phyloP scores from a whole-genome alignment of 2,797 vertebrate genomes.

The Enteromius mattozi region DNA sequence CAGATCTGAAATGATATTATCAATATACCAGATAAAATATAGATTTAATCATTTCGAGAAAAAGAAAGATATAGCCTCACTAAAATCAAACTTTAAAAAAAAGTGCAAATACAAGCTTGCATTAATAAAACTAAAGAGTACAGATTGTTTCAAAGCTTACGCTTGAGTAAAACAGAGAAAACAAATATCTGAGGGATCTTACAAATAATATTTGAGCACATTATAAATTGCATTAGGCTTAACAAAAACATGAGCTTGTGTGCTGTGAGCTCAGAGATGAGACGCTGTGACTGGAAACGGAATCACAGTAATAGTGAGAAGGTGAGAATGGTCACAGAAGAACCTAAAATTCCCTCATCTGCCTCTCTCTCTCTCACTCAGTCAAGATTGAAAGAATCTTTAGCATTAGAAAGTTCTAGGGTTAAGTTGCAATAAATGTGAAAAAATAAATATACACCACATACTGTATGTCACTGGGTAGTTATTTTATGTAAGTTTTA shows the following conservation, averaged over 20 bases:
- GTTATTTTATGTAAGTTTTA: not conserved
- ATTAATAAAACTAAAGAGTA: slow-evolving; percentile 14
- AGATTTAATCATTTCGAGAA: slow-evolving; percentile 7
- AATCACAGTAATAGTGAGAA: slow-evolving; percentile 46
- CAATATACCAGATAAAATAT: not conserved
- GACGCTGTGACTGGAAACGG: slow-evolving; percentile 58
- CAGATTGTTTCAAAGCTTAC: not conserved
- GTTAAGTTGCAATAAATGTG: not conserved
- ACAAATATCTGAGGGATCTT: slow-evolving; percentile 26
- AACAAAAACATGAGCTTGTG: slow-evolving; percentile 37
- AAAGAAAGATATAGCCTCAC: not conserved
- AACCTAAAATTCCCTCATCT: slow-evolving; percentile 8
- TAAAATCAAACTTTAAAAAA: not conserved
- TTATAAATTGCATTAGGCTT: slow-evolving; percentile 29
- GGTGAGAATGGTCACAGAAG: slow-evolving; percentile 43
- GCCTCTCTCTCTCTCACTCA: not conserved
- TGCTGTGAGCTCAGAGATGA: slow-evolving; percentile 18
- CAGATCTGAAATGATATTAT: not conserved
- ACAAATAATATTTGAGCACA: slow-evolving; percentile 28
- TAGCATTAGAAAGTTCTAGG: not conserved
- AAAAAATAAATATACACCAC: not conserved
- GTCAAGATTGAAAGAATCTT: not conserved
- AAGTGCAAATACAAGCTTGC: slow-evolving; percentile 5
- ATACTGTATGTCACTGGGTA: not conserved
- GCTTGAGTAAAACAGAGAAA: slow-evolving; percentile 18